Evolutionary conservation across 2,888 invertebrate species (phyloP), one percentile per base, ranked within the genome.

Genomic region (Clanis bilineata): DNA sequence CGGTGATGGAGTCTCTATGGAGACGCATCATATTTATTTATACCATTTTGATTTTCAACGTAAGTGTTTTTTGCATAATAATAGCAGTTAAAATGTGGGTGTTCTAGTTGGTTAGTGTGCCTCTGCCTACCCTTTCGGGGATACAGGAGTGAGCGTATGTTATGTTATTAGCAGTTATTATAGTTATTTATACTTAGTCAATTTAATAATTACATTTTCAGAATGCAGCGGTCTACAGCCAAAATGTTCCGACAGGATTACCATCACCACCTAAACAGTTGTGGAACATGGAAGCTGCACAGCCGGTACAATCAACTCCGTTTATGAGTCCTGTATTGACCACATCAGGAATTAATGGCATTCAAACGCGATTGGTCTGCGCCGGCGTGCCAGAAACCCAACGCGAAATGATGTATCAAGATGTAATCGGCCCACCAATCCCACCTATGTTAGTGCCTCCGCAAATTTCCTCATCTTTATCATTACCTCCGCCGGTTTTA

Each of bases 1-100:
- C 79, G 68, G 71, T 74, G 66, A 88, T 88, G 85, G 75, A 72
- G 70, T 66, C 71, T 74, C 69, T 70, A 64, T 67, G 72, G 65
- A 70, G 70, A 64, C 79, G 76, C 79, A 76, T 76, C 59, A 64
- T 70, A 55, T 69, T 70, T 39, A 60, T 78, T 59, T 64, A 78
- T 58, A 60, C 79, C 62, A 63, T 79, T 41, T 68, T 79, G 66
- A 69, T 65, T 47, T 28, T 73, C 41, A 69, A 71, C 59, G 87
- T 88, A 79, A 84, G 82, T 79, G 60, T 7, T 1, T 25, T 25
- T 6, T 4, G 9, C 36, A 36, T 9, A 36, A 12, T 10, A 36
- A 12, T 36, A 36, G n/a, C n/a, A n/a, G n/a, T n/a, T n/a, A n/a
- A n/a, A n/a, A n/a, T n/a, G n/a, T n/a, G n/a, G n/a, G n/a, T n/a